Base-by-base conservation (phyloP, 2,888 invertebrate genomes). In the Chaitophorus viminalis region DNA sequence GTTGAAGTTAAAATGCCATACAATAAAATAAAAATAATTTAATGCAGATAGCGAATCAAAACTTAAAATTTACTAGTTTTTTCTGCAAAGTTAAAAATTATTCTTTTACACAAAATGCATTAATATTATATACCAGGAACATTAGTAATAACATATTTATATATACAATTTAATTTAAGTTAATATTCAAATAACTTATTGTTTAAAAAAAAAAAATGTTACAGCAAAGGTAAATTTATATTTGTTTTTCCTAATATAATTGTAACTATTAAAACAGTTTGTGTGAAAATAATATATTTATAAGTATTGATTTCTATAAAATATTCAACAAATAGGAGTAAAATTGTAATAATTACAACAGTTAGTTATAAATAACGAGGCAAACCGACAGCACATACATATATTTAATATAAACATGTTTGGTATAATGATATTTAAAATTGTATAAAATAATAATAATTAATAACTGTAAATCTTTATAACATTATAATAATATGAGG, bases 401-500 rank as follows among this genome's bases (percentile, higher is more conserved):
- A 82, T 68, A 54, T 74, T 29, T 70, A 74, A 74, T 74, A 83
- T 4, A 74, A 83, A 74, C 36, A 60, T 74, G 33, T 46, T 31
- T 17, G 14, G n/a, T 77, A 46, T 21, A 77, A 77, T 85, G 18
- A 65, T 76, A 31, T 31, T 77, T 65, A 85, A 75, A 85, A 68
- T 29, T 60, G 4, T 33, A 21, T 68, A 77, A 77, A 84, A 84
- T 54, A 54, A 82, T 46, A 82, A 74, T 82, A 77, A 86, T 77
- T 68, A 78, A 78, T 85, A 77, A 68, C 31, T 70, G 36, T 39
- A 72, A 79, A 86, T 54, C 8, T 36, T 70, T 70, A 39, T 54
- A 86, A 86, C 36, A 60, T 75, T 39, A 78, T 31, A 60, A 74
- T 33, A 83, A n/a, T 79, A 78, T 36, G n/a, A 72, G 79, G 79